Percentiles rank a stretch among this genome's conserved stretches.
These are phyloP conservation scores for Frankliniella intonsa DNA, from an alignment of 2,888 invertebrate species.

Conservation along the genomic window DNA sequence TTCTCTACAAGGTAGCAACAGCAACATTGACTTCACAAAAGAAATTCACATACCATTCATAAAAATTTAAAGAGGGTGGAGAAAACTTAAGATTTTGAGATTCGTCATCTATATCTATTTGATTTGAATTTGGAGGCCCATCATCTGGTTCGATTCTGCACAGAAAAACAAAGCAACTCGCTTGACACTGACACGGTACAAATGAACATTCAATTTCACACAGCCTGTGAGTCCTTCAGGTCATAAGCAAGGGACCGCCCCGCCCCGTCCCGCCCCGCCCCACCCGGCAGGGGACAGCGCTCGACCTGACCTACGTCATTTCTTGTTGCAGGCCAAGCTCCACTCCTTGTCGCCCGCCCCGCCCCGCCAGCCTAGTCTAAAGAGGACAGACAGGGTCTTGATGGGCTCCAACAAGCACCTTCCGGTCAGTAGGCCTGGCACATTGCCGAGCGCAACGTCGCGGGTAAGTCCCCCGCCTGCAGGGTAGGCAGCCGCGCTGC, in stretches of 20 bases:
- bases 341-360: not conserved
- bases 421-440: not conserved
- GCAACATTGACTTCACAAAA: not conserved
- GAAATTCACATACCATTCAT: conserved; percentile 32
- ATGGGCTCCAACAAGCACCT: not conserved
- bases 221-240: too few relatives aligned
- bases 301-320: not conserved
- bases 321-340: not conserved
- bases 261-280: not conserved
- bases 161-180: not conserved
- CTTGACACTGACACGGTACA: too few relatives aligned
- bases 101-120: conserved; percentile 8
- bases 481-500: not conserved
- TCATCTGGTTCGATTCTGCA: not conserved
- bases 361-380: too few relatives aligned
- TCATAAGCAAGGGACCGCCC: too few relatives aligned
- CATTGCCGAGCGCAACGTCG: not conserved
- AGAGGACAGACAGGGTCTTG: not conserved
- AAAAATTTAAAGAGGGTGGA: conserved; percentile 34
- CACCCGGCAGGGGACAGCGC: not conserved
- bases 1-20: not conserved
- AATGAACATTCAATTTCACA: too few relatives aligned
- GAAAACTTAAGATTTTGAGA: conserved; percentile 30
- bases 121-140: not conserved
- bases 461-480: not conserved